A percentile compares a stretch with the other conserved stretches of the same genome.
Evolutionary conservation across 2,888 invertebrate species (phyloP).

Genomic region (Liodrosophila aerea): DNA sequence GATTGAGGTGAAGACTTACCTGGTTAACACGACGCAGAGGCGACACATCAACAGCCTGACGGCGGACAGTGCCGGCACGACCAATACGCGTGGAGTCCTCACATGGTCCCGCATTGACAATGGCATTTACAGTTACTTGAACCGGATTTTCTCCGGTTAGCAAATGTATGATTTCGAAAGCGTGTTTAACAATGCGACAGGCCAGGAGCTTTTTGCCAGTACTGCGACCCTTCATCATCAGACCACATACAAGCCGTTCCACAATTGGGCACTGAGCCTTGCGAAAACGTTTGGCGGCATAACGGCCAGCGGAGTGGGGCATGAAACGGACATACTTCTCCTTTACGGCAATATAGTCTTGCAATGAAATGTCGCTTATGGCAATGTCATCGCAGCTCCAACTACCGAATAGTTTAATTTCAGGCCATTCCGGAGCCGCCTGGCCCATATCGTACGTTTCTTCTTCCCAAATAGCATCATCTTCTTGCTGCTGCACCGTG

Average conservation of each 20-base stretch:
- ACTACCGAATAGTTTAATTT: slow-evolving; percentile 98
- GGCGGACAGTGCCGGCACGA: slow-evolving; percentile 99
- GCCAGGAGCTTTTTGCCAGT: slow-evolving; percentile 99
- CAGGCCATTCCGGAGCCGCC: slow-evolving; percentile 89
- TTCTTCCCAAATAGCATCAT: slow-evolving; percentile 38
- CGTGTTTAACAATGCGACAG: slow-evolving; percentile 98
- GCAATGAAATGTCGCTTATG: slow-evolving; percentile 98
- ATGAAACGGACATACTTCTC: slow-evolving; percentile 99
- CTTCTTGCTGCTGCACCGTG: slow-evolving; percentile 5
- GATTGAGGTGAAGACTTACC: no score
- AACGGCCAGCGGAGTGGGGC: slow-evolving; percentile 98
- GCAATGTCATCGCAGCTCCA: slow-evolving; percentile 99
- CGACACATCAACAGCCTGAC: slow-evolving; percentile 99
- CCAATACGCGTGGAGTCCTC: slow-evolving; percentile 99
- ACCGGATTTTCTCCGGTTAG: slow-evolving; percentile 52
- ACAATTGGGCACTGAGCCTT: slow-evolving; percentile 99
- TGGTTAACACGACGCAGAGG: slow-evolving; percentile 99
- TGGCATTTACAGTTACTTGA: slow-evolving; percentile 84
- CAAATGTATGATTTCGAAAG: slow-evolving; percentile 88
- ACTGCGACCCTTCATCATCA: slow-evolving; percentile 99
- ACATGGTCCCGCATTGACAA: slow-evolving; percentile 99
- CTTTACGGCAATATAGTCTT: slow-evolving; percentile 97
- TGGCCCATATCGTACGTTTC: neutral
- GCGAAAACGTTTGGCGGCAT: slow-evolving; percentile 98
- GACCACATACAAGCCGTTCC: slow-evolving; percentile 96